These are phyloP conservation scores for Ceraclea dissimilis DNA, from an alignment of 2,888 invertebrate genomes.

Conservation along the genomic window DNA sequence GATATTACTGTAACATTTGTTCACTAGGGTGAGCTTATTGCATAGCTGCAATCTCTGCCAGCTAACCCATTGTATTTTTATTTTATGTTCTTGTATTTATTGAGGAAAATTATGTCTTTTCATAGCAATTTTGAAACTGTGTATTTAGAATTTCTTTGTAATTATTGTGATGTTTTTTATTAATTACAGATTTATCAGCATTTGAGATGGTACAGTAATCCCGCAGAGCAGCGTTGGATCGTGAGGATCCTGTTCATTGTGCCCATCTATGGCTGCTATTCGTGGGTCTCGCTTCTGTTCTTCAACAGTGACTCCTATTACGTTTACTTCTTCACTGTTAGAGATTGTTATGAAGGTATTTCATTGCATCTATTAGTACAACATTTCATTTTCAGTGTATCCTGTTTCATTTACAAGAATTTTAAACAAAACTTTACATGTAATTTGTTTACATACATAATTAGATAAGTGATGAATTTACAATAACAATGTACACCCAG, in stretches of 20 bases:
- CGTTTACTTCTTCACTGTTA: conserved; percentile 97
- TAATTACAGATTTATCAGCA: conserved; percentile 90
- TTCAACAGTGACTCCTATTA: conserved; percentile 97
- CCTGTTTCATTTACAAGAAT: not conserved
- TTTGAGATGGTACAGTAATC: conserved; percentile 97
- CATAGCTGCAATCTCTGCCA: no score
- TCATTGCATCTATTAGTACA: not conserved
- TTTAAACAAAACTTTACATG: not conserved
- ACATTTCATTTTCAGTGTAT: not conserved
- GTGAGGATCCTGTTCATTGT: conserved; percentile 98
- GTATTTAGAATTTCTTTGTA: no score
- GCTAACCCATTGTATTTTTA: no score
- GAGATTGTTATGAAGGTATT: conserved; percentile 98
- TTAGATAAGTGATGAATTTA: no score
- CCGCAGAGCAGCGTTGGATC: conserved; percentile 98
- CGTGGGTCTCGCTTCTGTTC: conserved; percentile 96
- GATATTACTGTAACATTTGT: no score
- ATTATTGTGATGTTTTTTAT: no score
- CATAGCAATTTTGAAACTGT: no score
- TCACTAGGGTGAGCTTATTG: no score
- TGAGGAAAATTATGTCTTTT: no score
- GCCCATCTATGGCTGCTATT: conserved; percentile 97
- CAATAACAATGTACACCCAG: no score
- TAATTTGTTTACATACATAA: no score
- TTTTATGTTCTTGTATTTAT: no score